Evolutionary conservation across 1,140 invertebrate species (phyloP).

Genomic region (Drosophila aff.): DNA sequence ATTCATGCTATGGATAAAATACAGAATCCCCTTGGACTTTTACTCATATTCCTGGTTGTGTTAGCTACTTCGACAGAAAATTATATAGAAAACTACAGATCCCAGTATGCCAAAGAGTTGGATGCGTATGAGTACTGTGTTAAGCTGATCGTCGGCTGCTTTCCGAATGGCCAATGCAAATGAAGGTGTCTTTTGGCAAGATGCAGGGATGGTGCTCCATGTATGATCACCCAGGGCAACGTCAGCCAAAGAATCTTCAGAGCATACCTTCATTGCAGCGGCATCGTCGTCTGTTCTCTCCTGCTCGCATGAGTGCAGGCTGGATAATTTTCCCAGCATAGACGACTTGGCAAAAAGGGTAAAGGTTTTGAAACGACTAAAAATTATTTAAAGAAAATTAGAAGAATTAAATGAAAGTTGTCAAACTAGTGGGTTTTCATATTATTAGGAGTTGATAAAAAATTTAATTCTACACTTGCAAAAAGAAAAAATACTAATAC

Average conservation of each 20-base stretch:
- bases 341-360: not conserved
- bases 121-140: slow-evolving; percentile 41
- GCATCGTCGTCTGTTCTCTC: not conserved
- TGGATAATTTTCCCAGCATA: not conserved
- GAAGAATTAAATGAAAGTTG: too few relatives aligned
- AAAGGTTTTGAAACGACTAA: too few relatives aligned
- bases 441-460: too few relatives aligned
- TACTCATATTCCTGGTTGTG: not conserved
- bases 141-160: slow-evolving; percentile 44
- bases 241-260: not conserved
- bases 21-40: not conserved
- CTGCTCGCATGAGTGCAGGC: not conserved
- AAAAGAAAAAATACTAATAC: too few relatives aligned
- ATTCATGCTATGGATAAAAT: not conserved
- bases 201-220: slow-evolving; percentile 8
- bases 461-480: too few relatives aligned
- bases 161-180: slow-evolving; percentile 15
- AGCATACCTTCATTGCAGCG: not conserved
- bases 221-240: not conserved
- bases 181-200: slow-evolving; percentile 25
- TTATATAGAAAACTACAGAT: not conserved
- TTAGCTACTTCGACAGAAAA: not conserved
- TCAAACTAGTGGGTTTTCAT: too few relatives aligned
- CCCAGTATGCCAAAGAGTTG: not conserved
- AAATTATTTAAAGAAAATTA: too few relatives aligned